Conservation (phyloP, 2,888 invertebrate genomes). For the Halictus ligatus region DNA sequence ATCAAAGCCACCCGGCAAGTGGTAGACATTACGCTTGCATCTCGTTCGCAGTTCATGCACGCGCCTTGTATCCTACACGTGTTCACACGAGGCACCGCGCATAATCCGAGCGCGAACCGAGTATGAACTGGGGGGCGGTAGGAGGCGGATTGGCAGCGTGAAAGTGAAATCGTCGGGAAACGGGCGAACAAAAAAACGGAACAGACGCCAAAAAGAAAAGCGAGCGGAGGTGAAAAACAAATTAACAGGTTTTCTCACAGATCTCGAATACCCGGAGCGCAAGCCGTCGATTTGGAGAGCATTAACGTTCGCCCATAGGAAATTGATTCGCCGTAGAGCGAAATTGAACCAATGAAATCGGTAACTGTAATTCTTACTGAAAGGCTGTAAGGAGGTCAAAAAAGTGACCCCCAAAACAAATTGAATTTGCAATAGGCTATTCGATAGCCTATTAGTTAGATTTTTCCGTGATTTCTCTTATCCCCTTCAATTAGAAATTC, state of each 20-base stretch:
- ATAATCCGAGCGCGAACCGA: slow-evolving; percentile 20
- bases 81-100: slow-evolving; percentile 1
- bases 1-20: slow-evolving; percentile 5
- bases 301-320: background rate
- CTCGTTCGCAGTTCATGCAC: slow-evolving; percentile 31
- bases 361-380: too few relatives aligned
- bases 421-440: too few relatives aligned
- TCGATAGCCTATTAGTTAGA: too few relatives aligned
- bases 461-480: too few relatives aligned
- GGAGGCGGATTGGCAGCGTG: background rate
- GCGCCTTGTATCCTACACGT: slow-evolving; percentile 18
- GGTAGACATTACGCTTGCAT: background rate
- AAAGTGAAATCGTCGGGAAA: slow-evolving; percentile 38
- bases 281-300: background rate
- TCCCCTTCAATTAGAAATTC: too few relatives aligned
- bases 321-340: background rate
- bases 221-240: background rate
- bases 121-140: slow-evolving; percentile 5
- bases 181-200: background rate
- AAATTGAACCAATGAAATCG: background rate
- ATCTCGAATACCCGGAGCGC: background rate
- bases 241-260: slow-evolving; percentile 15
- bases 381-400: too few relatives aligned
- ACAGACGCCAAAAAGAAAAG: background rate
- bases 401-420: too few relatives aligned